These are phyloP conservation scores for Latrodectus geometricus DNA, from an alignment of 1,140 invertebrate genomes.

Conservation along the genomic window DNA sequence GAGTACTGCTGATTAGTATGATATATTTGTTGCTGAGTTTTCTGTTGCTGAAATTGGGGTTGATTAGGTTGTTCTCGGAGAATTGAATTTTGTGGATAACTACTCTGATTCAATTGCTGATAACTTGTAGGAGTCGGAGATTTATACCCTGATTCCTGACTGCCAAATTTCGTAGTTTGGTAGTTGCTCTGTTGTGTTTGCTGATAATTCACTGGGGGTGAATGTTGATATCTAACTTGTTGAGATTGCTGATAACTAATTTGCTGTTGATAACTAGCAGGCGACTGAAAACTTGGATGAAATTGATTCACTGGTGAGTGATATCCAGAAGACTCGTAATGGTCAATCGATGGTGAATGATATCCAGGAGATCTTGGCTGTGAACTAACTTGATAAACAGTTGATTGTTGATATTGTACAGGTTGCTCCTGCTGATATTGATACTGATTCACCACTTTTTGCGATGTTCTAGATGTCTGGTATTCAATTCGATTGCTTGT, in stretches of 20 bases:
- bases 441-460: constrained; percentile 36
- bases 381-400: neutral
- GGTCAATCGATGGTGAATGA: constrained; percentile 19
- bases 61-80: neutral
- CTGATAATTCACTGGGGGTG: constrained; percentile 6
- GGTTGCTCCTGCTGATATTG: constrained; percentile 41
- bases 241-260: neutral
- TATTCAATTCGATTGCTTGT: constrained; percentile 28
- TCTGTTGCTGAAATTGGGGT: neutral
- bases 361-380: constrained; percentile 32
- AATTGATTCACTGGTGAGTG: neutral
- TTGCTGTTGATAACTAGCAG: neutral
- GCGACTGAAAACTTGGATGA: neutral
- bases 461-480: constrained; percentile 30
- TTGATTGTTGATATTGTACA: neutral
- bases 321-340: constrained; percentile 26
- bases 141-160: constrained; percentile 22
- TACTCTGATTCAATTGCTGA: constrained; percentile 24
- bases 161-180: neutral
- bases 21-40: neutral
- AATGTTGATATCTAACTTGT: neutral
- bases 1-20: neutral
- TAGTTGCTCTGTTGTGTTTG: constrained; percentile 1
- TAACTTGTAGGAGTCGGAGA: neutral
- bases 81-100: constrained; percentile 27